Evolutionary conservation across 2,113 vertebrate genomes (phyloP), one percentile per base, ranked within the genome.

Genomic region (Jaculus jaculus): DNA sequence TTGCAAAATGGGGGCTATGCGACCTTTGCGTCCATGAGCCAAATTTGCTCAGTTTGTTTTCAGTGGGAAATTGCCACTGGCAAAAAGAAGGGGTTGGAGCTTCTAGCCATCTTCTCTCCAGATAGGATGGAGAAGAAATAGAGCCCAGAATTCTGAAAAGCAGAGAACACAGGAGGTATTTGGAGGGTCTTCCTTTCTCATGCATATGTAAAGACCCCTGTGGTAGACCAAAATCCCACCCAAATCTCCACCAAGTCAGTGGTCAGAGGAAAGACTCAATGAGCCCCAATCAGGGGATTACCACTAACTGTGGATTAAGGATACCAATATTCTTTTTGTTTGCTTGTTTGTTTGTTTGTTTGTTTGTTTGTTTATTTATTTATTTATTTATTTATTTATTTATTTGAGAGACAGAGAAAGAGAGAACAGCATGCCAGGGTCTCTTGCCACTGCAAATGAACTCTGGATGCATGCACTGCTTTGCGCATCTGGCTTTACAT

Each of bases 111-210:
- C 94, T 82, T 95, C 95, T 92, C 94, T 90, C 84, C 37, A 89
- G 75, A 91, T 85, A 95, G 83, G 92, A 89, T 47, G 90, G 91
- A 96, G 97, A 87, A 96, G 87, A 95, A 86, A 93, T 92, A 95
- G 9, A 95, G 92, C 71, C 42, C 37, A 23, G 54, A 47, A 65
- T 69, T 51, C 51, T 37, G 20, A 47, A 47, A 51, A 65, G 10
- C 24, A 13, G 78, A 42, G 32, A 47, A 51, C 6, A 42, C 4
- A 32, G 24, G n/a, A 68, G 26, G 15, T 47, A 47, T 23, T 58
- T 24, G 3, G 3, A 24, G 61, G 17, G 58, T 24, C 74, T 58
- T 65, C 26, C 26, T 37, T 16, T 20, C 42, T 32, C 63, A 32
- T 39, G 32, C 5, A n/a, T n/a, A 75, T 51, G 66, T 51, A 60